Conservation (phyloP, 2,113 vertebrate species). For the Ceuthmochares aereus region DNA sequence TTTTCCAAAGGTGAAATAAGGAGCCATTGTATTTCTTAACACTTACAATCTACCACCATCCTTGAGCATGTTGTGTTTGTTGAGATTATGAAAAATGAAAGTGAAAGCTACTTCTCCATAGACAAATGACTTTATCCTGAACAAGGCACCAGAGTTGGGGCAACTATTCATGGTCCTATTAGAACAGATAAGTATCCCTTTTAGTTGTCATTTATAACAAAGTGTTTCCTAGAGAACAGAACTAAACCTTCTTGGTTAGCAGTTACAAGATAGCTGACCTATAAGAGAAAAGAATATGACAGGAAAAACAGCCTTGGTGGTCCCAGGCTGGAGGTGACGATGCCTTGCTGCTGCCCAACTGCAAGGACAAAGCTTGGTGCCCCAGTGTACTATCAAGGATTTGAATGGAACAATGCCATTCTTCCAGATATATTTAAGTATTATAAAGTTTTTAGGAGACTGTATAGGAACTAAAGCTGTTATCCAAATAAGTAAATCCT, state of each 20-base stretch:
- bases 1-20: background rate
- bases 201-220: background rate
- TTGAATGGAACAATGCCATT: background rate
- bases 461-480: background rate
- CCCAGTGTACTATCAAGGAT: background rate
- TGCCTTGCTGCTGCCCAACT: background rate
- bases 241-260: background rate
- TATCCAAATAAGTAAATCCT: background rate
- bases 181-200: background rate
- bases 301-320: background rate
- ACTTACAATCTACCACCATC: background rate
- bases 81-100: background rate
- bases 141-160: background rate
- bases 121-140: background rate
- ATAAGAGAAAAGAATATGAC: fast-evolving
- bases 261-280: background rate
- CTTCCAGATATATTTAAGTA: background rate
- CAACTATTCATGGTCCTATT: background rate
- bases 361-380: background rate
- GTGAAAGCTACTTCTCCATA: background rate
- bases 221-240: background rate
- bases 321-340: fast-evolving
- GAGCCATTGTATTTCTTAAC: background rate
- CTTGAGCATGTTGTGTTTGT: background rate
- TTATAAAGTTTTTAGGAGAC: background rate